Evolutionary conservation across 1,140 invertebrate genomes (phyloP).

Genomic region (Vollenhovia emeryi): DNA sequence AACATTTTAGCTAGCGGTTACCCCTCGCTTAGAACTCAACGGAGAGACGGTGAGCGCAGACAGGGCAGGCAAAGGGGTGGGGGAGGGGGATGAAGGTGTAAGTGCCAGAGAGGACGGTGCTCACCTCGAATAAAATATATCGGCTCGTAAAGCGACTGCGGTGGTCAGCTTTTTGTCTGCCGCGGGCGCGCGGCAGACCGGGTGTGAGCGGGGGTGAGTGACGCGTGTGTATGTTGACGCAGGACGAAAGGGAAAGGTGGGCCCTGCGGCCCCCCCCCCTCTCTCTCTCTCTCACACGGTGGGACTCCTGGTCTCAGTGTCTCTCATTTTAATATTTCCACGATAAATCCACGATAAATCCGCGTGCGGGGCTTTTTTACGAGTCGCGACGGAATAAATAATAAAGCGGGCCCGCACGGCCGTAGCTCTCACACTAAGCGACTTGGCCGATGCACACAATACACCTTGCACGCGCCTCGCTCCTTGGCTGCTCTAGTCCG

Average conservation of each 20-base stretch:
- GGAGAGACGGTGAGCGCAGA: neutral
- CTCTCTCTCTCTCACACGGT: neutral
- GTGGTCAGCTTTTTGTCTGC: conserved; percentile 63
- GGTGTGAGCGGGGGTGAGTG: conserved; percentile 30
- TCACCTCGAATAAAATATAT: conserved; percentile 71
- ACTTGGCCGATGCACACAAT: neutral
- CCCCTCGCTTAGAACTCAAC: neutral
- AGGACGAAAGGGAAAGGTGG: conserved; percentile 37
- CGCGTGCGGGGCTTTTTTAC: conserved; percentile 73
- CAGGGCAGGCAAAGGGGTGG: no score
- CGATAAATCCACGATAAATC: conserved; percentile 81
- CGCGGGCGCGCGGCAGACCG: conserved; percentile 1
- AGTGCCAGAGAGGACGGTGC: conserved; percentile 39
- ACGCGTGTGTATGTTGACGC: conserved; percentile 7
- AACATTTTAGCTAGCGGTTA: no score
- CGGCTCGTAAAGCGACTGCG: conserved; percentile 68
- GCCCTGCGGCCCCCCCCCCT: neutral
- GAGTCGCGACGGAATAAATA: conserved; percentile 78
- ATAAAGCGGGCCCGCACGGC: conserved; percentile 63
- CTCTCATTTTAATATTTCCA: conserved; percentile 79
- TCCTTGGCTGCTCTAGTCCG: conserved; percentile 41
- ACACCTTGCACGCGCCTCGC: conserved; percentile 2
- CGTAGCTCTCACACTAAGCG: conserved; percentile 41
- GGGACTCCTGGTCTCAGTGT: conserved; percentile 31
- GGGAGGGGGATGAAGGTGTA: conserved; percentile 31